Evolutionary conservation across 2,113 vertebrate species (phyloP), one percentile per base, ranked within the genome.

Genomic region (Macheiramphus alcinus): DNA sequence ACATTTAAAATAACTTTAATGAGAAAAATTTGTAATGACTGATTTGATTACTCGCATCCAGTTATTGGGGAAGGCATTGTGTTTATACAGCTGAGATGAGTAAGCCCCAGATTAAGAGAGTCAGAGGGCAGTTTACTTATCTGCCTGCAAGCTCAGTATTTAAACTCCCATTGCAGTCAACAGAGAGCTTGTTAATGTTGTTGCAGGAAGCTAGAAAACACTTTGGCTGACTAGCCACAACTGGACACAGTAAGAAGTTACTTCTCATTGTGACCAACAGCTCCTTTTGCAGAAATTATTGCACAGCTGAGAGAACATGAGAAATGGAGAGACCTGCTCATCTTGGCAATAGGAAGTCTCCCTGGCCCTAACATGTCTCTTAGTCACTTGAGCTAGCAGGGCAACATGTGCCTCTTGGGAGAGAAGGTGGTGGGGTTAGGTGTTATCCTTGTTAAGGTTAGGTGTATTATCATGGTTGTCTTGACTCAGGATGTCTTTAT

Each of bases 361-460:
- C 36, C 20, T 68, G 8, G 8, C 17, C 38, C 8, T 76, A 8
- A 4, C 8, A 1, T 5, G 18, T 45, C 32, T 56, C 34, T 48
- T 48, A 11, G 48, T 18, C 38, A 27, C 31, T 23, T 52, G 36
- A 34, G 36, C 27, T 65, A 25, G 23, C 2, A 3, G 36, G 47
- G 2, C 34, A 45, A 6, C 4, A 1, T 10, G 4, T 1, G 2
- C 13, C 21, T 63, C 15, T 48, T 66, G 34, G 47, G 45, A 68
- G 58, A 55, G n/a, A 18, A 48, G 21, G 10, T 65, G 36, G 8
- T 47, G 31, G 16, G 32, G 16, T 14, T 25, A 50, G 22, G 48
- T 25, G 48, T 50, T 25, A 50, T 53, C 61, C 52, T n/a, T 67
- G 15, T 52, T 53, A 48, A 45, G 29, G 5, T 58, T 85, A 36